A percentile compares a stretch with the other conserved stretches of the same genome.
These are phyloP conservation scores for Acanthosepion lycidas DNA, from an alignment of 2,888 invertebrate species.

Conservation along the genomic window DNA sequence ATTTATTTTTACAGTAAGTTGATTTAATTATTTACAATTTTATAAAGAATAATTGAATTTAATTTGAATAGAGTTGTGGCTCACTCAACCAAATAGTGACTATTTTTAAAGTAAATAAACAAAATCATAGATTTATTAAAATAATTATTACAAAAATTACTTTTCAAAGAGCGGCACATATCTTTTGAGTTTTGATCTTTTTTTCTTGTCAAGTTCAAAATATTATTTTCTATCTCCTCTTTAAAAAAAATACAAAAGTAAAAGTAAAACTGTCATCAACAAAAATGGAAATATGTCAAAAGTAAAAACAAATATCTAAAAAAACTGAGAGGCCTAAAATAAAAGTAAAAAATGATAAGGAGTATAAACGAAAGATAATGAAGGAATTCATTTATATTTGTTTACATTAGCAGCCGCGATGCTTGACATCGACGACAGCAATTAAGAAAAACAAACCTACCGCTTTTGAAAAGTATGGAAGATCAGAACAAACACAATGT, in stretches of 20 bases:
- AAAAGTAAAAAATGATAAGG: not conserved
- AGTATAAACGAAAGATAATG: too few species aligned
- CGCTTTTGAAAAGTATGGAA: not conserved
- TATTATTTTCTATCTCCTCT: too few species aligned
- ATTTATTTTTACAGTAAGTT: not conserved
- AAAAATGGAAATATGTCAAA: not conserved
- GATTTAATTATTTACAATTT: not conserved
- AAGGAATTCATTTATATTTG: not conserved
- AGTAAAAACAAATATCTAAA: not conserved
- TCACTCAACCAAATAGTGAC: not conserved
- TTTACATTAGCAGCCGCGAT: not conserved
- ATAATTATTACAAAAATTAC: too few species aligned
- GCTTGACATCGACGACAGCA: not conserved
- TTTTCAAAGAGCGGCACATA: not conserved
- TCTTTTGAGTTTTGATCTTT: not conserved
- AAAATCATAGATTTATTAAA: not conserved
- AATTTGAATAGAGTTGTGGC: not conserved
- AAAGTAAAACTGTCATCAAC: too few species aligned
- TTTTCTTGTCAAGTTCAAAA: not conserved
- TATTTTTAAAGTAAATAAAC: not conserved
- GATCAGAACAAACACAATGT: not conserved
- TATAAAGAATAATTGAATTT: not conserved
- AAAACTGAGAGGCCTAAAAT: not conserved
- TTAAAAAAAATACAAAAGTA: too few species aligned
- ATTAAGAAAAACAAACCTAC: not conserved